Base-by-base conservation (phyloP, 2,797 vertebrate species). In the Coranthus polyacanthus region DNA sequence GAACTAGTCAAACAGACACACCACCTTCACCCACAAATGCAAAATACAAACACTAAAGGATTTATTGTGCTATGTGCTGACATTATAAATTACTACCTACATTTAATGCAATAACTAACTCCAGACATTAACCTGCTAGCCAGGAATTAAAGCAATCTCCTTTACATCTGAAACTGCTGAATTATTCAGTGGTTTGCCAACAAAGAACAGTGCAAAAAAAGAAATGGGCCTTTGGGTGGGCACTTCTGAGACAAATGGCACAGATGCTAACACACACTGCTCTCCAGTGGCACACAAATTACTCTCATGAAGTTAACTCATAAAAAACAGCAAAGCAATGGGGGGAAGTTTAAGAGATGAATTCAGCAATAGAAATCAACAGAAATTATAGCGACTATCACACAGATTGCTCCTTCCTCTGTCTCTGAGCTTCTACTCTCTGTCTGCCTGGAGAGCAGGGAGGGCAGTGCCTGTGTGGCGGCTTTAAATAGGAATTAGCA, bases 401-500 rank as follows among this genome's bases (percentile, higher is more conserved):
- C 47, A 56, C 38, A 54, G 41, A 59, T 51, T 70, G 3, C 11
- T 46, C 60, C 18, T 58, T 3, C 2, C 11, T 22, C 21, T 5
- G 29, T 61, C 67, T 68, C 66, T 15, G 46, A 53, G 75, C 65
- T 42, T 71, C 49, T 37, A 42, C 55, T 76, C 59, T 79, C 46
- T 70, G 68, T 68, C 10, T 20, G 77, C 59, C 68, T 22, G 49
- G 65, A 63, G 81, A 78, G 68, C 52, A 57, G 70, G 76, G 81
- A 81, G 86, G 84, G 76, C 81, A 82, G 84, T 5, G 87, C 79
- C 85, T 81, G 52, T 76, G 88, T 15, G 55, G 75, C 69, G 74
- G 89, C 84, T 89, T 91, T 89, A 89, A 89, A 92, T 83, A 78
- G 87, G 92, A 92, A 92, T 92, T 91, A 92, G 86, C 86, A 82